phyloP scores from a whole-genome alignment of 2,888 invertebrate genomes.

The Synanthedon tipuliformis region DNA sequence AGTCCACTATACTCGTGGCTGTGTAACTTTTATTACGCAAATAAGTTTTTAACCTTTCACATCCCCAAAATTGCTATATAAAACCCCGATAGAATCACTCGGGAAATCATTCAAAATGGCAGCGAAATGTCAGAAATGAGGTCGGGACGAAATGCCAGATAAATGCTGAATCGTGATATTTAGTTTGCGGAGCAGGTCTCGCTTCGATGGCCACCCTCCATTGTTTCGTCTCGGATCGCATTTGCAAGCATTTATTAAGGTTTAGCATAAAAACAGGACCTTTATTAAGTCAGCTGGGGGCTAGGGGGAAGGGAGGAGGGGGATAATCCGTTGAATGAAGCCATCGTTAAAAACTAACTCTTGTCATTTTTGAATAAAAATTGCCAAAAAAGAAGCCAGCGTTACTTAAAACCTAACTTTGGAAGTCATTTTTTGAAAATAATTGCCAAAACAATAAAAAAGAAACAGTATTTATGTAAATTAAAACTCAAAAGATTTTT shows the following conservation, averaged over 20 bases:
- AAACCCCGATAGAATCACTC: neutral
- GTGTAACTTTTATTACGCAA: neutral
- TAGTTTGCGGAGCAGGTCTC: slow-evolving; percentile 9
- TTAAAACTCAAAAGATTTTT: too few species aligned
- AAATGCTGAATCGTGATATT: slow-evolving; percentile 19
- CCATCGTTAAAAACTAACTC: too few species aligned
- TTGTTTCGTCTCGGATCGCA: slow-evolving; percentile 1
- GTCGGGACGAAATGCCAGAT: slow-evolving; percentile 9
- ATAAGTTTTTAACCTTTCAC: neutral
- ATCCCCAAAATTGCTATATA: neutral
- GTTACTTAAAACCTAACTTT: too few species aligned
- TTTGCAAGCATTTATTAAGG: neutral
- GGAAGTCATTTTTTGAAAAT: too few species aligned
- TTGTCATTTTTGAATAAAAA: too few species aligned
- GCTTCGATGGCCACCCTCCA: slow-evolving; percentile 13
- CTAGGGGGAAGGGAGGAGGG: too few species aligned
- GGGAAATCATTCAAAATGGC: slow-evolving; percentile 12
- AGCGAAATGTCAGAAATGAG: slow-evolving; percentile 22
- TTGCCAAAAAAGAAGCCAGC: too few species aligned
- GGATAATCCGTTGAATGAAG: too few species aligned
- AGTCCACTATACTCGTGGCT: too few species aligned
- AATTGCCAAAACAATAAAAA: too few species aligned
- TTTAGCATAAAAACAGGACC: neutral
- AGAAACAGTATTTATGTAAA: too few species aligned
- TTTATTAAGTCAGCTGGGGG: too few species aligned